Evolutionary conservation across 2,113 vertebrate species (phyloP), one percentile per base, ranked within the genome.

Genomic region (Zootoca vivipara): DNA sequence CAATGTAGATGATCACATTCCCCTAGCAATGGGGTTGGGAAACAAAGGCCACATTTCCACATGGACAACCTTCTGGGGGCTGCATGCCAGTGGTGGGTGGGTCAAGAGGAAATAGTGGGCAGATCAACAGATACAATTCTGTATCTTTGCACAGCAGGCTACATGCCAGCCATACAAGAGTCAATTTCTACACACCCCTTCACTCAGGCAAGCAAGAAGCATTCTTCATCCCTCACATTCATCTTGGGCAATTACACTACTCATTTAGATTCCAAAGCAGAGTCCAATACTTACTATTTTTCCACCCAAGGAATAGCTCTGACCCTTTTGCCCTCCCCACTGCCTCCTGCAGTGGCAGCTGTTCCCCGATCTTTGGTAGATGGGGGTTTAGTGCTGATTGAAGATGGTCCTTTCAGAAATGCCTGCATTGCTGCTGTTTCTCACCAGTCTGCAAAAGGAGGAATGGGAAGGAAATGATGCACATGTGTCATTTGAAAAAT

Each of bases 291-390:
- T 97, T 98, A 99, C 99, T 99, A 99, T 97, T 99, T 99, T 93
- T 99, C 99, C 80, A 99, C 99, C 99, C 99, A 99, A 0, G 99
- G 99, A 18, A 98, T 72, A 8, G 97, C 95, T 82, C 95, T 98
- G 88, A 89, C 91, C 83, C 95, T 98, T 95, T 97, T 99, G 95
- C 92, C 92, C 85, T 99, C 98, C 52, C 97, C 96, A 82, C 97
- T 97, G 91, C 96, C 92, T 40, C 97, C 98, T 1, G 97, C 95
- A 33, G 94, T 58, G 58, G 95, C 91, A 69, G 94, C 62, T 2
- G 90, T 46, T 33, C 91, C 93, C 90, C 97, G 97, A 67, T 99
- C 98, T 92, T 98, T 99, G 81, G 95, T 87, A 5, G 95, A 40
- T 0, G 93, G 69, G 3, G 95, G 90, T 94, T 97, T 98, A 78